Percentiles rank a stretch among this genome's conserved stretches.
Evolutionary conservation across 2,797 vertebrate species (phyloP).

Genomic region (Graptemys geographica): DNA sequence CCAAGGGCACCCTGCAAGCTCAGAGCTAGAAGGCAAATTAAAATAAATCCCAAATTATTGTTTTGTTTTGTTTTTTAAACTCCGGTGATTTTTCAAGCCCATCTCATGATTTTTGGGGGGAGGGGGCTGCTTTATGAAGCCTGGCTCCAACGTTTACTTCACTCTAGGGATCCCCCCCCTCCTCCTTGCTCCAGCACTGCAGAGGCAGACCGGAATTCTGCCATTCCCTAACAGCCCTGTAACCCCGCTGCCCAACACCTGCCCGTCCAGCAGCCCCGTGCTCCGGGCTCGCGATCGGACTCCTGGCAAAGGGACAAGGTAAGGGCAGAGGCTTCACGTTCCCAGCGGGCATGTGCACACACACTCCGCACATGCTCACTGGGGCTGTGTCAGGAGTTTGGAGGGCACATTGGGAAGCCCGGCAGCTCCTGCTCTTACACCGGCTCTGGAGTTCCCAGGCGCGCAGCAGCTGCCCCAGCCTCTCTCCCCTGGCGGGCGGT

Average conservation of each 20-base stretch:
- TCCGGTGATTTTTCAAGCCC: neutral
- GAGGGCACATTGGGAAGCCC: constrained; percentile 49
- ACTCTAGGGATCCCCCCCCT: neutral
- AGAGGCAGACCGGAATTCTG: too few species aligned
- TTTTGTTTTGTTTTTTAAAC: neutral
- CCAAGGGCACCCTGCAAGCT: neutral
- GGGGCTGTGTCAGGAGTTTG: constrained; percentile 42
- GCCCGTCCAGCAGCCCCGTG: neutral
- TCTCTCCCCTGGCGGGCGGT: neutral
- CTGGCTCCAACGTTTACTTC: neutral
- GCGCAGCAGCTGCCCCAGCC: neutral
- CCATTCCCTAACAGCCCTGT: neutral
- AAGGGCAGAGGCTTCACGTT: neutral
- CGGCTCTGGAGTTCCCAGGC: neutral
- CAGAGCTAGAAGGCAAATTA: neutral
- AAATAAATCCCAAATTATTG: neutral
- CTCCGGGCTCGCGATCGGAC: neutral
- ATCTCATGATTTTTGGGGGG: neutral
- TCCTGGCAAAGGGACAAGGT: neutral
- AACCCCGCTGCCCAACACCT: neutral
- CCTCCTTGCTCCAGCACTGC: neutral
- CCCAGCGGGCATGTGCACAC: constrained; percentile 49
- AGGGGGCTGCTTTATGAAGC: neutral
- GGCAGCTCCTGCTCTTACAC: constrained; percentile 18
- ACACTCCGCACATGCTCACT: constrained; percentile 70